Base-by-base conservation (phyloP, 92 coral and sea anemone genomes). In the Metridium senile region DNA sequence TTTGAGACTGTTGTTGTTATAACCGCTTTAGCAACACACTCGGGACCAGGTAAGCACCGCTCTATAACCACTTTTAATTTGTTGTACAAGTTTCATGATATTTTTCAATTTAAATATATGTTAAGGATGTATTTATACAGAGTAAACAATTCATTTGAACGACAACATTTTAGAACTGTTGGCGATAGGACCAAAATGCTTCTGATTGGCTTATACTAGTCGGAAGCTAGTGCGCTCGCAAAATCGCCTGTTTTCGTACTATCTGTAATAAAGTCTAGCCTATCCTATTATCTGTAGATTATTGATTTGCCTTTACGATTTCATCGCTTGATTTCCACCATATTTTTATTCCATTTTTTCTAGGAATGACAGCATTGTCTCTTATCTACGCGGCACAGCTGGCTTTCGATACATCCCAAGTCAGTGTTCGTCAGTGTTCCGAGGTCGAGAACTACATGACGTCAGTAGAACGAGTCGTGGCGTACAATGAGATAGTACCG, bases 1-100 rank as follows among this genome's bases (percentile, higher is more conserved):
- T 92, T 92, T 70, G 90, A 79, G 20, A 71, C 89, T 33, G 56
- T 87, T 23, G 97, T 89, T 21, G 85, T 89, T n/a, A 31, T 85
- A 25, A 66, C 88, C 23, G 89, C 93, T 16, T 65, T 92, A 66
- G 78, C 76, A 1, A 85, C 91, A 4, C 88, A 82, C n/a, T 77
- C 93, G 16, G 87, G 82, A 1, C 76, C 93, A 61, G 93, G 93
- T 76, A 81, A 53, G 27, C 1, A 65, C n/a, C n/a, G n/a, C n/a
- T n/a, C n/a, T n/a, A n/a, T n/a, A n/a, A n/a, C n/a, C n/a, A n/a
- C n/a, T n/a, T n/a, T n/a, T n/a, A n/a, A n/a, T n/a, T n/a, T n/a
- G n/a, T n/a, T n/a, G 19, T 11, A 1, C 17, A 25, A 30, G 4
- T 1, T 26, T 16, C 27, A n/a, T n/a, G n/a, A n/a, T n/a, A n/a